Evolutionary conservation across 2,888 invertebrate species (phyloP), one percentile per base, ranked within the genome.

Genomic region (Polydrusus cervinus): DNA sequence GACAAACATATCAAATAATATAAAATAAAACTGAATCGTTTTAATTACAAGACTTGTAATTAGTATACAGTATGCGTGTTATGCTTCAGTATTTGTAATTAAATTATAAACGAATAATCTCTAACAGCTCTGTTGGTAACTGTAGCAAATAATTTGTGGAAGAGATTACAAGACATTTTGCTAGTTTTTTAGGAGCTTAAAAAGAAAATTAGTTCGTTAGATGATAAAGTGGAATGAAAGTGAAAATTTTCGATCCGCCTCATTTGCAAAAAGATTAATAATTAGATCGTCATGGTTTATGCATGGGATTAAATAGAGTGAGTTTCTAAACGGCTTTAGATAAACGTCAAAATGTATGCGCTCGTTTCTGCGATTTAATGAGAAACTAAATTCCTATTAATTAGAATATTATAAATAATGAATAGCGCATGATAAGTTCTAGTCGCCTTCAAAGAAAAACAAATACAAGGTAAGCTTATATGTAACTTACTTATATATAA

Each of bases 1-100:
- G 65, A 65, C 65, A 49, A 65, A 49, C 65, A 65, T 51, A 49
- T 65, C 65, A 65, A 8, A 65, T n/a, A n/a, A n/a, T n/a, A 34
- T 38, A 3, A 38, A 60, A 60, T 30, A 45, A 47, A 38, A 47
- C 51, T 7, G 34, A 49, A 49, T 51, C 14, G 51, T 49, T 51
- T 65, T 65, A 65, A 65, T 65, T 65, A 65, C 51, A 30, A 49
- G 51, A 34, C 20, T 34, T 14, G 16, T 65, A 51, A 65, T 65
- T 34, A 34, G 1, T 51, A 65, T 65, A 51, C 16, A 51, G 65
- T 14, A 65, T 65, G 65, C 57, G 57, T 62, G 62, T 30, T 62
- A 62, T 45, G 62, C 16, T 16, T 49, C 51, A 49, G 30, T 51
- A 51, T 49, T 16, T 45, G 30, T 64, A 47, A 64, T 64, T 45